Conservation (phyloP, 2,113 vertebrate species). For the Carassius auratus region DNA sequence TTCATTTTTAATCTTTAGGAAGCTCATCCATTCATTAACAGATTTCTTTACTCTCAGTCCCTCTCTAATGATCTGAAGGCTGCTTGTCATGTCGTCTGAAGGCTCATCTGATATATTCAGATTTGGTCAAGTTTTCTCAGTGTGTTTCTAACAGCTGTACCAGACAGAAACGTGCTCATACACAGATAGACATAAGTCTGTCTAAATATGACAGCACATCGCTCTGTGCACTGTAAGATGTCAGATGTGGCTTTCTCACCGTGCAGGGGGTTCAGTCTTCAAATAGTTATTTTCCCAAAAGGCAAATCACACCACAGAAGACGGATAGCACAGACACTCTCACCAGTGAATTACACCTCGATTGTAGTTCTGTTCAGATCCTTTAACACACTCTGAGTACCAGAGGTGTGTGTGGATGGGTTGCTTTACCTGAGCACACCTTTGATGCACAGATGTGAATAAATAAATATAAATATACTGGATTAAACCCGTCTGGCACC, state of each 20-base stretch:
- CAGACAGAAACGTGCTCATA: not conserved
- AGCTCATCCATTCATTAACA: not conserved
- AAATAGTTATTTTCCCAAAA: slow-evolving; percentile 40
- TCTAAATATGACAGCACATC: not conserved
- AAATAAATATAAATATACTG: too few species aligned
- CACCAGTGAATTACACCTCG: slow-evolving; percentile 37
- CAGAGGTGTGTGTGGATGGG: not conserved
- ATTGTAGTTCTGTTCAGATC: slow-evolving; percentile 25
- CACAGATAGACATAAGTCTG: not conserved
- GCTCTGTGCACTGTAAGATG: not conserved
- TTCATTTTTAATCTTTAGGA: not conserved
- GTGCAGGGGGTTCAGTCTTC: slow-evolving; percentile 19
- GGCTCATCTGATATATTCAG: not conserved
- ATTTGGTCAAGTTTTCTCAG: not conserved
- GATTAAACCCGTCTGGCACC: too few species aligned
- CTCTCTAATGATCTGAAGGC: not conserved
- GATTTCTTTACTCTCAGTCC: not conserved
- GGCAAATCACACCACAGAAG: slow-evolving; percentile 32
- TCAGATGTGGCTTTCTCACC: slow-evolving; percentile 39
- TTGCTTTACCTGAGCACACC: slow-evolving; percentile 7
- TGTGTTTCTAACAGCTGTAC: not conserved
- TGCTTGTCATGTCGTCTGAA: not conserved
- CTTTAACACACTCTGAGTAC: not conserved
- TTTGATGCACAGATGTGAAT: not conserved
- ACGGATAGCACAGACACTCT: slow-evolving; percentile 22